Evolutionary conservation across 2,113 vertebrate genomes (phyloP).

Genomic region (Sterna hirundo): DNA sequence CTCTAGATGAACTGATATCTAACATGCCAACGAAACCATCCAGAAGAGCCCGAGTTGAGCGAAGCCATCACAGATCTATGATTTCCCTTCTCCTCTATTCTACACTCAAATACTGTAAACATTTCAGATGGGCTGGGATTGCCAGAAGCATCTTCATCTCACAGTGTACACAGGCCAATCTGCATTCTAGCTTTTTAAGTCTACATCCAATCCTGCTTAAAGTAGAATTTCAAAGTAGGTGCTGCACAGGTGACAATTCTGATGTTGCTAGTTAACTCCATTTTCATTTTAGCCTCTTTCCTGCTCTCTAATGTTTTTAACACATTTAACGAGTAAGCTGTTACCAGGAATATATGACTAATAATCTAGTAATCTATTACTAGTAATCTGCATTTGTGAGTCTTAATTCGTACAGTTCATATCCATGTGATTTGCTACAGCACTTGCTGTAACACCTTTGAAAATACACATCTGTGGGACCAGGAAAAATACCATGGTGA

Average conservation of each 20-base stretch:
- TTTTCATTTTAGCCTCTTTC: neutral
- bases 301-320: neutral
- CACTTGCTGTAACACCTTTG: neutral
- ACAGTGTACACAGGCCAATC: neutral
- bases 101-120: neutral
- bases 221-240: neutral
- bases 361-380: neutral
- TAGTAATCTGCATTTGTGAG: neutral
- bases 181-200: neutral
- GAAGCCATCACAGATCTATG: neutral
- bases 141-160: neutral
- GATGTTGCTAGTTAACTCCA: neutral
- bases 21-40: neutral
- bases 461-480: neutral
- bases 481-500: neutral
- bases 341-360: neutral
- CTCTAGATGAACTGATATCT: neutral
- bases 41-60: neutral
- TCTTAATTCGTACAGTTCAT: neutral
- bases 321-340: neutral
- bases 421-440: neutral
- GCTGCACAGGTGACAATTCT: neutral
- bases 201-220: neutral
- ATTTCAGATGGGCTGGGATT: fast-evolving
- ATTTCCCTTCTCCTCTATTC: neutral